Base-by-base conservation (phyloP, 2,113 vertebrate species). In the Caracal caracal region DNA sequence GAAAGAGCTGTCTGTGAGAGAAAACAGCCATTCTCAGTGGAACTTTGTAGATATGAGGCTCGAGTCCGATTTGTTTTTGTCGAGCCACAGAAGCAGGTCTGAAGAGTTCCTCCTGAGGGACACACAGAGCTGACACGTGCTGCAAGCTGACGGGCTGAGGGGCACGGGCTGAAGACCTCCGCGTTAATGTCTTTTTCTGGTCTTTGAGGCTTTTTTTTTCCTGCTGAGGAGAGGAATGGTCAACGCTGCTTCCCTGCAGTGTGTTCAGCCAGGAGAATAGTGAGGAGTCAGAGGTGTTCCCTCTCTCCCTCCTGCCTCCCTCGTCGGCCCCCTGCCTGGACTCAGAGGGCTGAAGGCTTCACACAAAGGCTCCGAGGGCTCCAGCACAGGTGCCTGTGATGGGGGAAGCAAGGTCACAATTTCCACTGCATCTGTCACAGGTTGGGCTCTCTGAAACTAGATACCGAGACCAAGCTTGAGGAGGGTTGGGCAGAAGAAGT, bases 41-140 rank as follows among this genome's bases (percentile, higher is more conserved):
- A 56, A 59, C 96, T 71, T 73, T 28, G 37, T 97, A 96, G 98
- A 97, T 91, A 22, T 0, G 30, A 65, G 59, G 35, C 91, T 10
- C 78, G 28, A 92, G 97, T 98, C 97, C 92, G 96, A 97, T 96
- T n/a, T 98, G 30, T 97, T 95, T 93, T 97, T 68, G 80, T 10
- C 2, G 84, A 95, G 90, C 5, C 5, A 24, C 37, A 59, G 83
- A 90, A 90, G 78, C 92, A 66, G 93, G 82, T 76, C 96, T 92
- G 96, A 97, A 97, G 97, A 98, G 97, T 93, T 22, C 93, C 70
- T 89, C 59, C 12, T 1, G 53, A 2, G 11, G 16, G 71, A 17
- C 33, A 11, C 40, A 3, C 35, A 4, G 0, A 11, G 75, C 8
- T 0, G 1, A 2, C 10, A 3, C 66, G 3, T 30, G 49, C 37